Evolutionary conservation across 2,113 vertebrate species (phyloP).

Genomic region (Excalfactoria chinensis): DNA sequence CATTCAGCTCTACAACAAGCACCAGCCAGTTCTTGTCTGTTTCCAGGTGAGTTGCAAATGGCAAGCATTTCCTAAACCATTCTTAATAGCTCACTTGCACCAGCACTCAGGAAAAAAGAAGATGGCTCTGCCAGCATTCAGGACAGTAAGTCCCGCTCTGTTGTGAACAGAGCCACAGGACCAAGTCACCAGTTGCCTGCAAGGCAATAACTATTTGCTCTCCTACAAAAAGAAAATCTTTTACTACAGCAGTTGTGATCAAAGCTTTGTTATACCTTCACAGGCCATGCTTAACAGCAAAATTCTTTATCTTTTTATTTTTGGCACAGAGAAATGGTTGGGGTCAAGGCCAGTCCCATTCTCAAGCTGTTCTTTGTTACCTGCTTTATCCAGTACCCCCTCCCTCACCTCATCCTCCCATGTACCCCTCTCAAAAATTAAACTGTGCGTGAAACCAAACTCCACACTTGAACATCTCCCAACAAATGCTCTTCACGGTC

Average conservation of each 20-base stretch:
- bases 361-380: conserved; percentile 57
- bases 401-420: not conserved
- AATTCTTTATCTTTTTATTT: conserved; percentile 32
- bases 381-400: conserved; percentile 35
- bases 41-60: not conserved
- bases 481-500: conserved; percentile 49
- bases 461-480: conserved; percentile 42
- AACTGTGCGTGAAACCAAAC: conserved; percentile 57
- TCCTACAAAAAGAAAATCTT: not conserved
- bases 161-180: fast-evolving
- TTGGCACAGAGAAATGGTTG: not conserved
- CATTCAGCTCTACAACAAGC: not conserved
- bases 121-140: too few relatives aligned
- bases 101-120: not conserved
- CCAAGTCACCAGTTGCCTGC: not conserved
- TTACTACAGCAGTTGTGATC: not conserved
- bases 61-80: not conserved
- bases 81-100: not conserved
- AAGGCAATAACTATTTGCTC: not conserved
- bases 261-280: not conserved
- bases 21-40: not conserved
- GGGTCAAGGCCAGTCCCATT: conserved; percentile 12
- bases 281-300: not conserved
- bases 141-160: not conserved
- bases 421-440: conserved; percentile 62